phyloP scores from a whole-genome alignment of 2,888 invertebrate species.

The Marronus borbonicus region DNA sequence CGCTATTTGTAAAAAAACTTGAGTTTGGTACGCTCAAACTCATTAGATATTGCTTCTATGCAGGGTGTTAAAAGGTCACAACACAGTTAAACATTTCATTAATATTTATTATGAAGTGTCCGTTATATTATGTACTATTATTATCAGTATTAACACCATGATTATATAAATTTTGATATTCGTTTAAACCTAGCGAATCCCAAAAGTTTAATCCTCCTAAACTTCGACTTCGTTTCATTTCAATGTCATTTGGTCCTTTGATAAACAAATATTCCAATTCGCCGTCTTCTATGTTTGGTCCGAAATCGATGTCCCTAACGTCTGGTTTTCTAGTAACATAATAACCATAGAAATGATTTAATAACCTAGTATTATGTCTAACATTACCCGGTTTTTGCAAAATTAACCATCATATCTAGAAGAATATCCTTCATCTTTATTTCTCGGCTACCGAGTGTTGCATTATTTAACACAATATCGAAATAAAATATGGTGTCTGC shows the following conservation, averaged over 20 bases:
- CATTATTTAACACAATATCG: background rate
- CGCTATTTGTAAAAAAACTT: too few species aligned
- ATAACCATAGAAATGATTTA: background rate
- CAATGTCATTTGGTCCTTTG: conserved; percentile 17
- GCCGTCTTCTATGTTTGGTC: conserved; percentile 4
- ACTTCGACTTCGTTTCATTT: conserved; percentile 8
- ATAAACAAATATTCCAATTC: conserved; percentile 20
- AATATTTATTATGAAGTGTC: too few species aligned
- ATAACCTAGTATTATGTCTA: background rate
- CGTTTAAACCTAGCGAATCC: conserved; percentile 39
- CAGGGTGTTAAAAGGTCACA: too few species aligned
- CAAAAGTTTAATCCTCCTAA: conserved; percentile 29
- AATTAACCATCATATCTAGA: conserved; percentile 58
- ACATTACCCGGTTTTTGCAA: conserved; percentile 59
- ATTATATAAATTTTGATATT: conserved; percentile 39
- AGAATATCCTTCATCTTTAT: conserved; percentile 61
- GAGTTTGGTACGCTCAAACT: too few species aligned
- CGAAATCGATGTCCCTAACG: conserved; percentile 4
- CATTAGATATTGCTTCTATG: too few species aligned
- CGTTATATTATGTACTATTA: too few species aligned
- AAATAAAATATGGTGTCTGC: conserved; percentile 44
- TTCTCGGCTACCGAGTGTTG: conserved; percentile 6
- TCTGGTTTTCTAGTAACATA: conserved; percentile 13
- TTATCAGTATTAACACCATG: too few species aligned
- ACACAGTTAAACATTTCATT: too few species aligned